phyloP scores from a whole-genome alignment of 1,140 invertebrate species.

The Papilio dardanus region DNA sequence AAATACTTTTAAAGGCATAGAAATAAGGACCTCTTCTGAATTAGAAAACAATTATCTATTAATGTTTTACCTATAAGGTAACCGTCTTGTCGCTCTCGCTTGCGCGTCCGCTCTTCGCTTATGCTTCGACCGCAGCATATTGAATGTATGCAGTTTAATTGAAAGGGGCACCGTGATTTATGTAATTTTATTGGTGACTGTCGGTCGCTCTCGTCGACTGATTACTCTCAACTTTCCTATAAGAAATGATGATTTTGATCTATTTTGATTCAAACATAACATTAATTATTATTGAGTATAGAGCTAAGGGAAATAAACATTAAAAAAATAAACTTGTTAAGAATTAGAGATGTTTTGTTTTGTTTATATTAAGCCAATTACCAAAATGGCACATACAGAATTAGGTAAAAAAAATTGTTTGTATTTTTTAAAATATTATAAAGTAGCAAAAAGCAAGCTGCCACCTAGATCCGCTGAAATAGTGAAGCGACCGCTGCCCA shows the following conservation, averaged over 20 bases:
- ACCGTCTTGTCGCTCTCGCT: neutral
- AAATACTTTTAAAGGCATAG: too few relatives aligned
- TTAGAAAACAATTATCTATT: too few relatives aligned
- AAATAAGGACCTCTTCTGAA: too few relatives aligned
- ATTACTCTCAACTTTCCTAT: neutral
- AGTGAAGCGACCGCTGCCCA: too few relatives aligned
- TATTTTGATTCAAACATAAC: neutral
- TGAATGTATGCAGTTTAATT: conserved; percentile 56
- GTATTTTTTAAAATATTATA: too few relatives aligned
- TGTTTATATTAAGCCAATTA: too few relatives aligned
- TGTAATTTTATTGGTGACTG: conserved; percentile 51
- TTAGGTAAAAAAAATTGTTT: too few relatives aligned
- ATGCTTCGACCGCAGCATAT: conserved; percentile 41
- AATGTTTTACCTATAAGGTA: neutral
- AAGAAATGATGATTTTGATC: neutral
- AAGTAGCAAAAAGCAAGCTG: too few relatives aligned
- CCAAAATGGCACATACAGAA: too few relatives aligned
- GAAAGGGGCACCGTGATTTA: conserved; percentile 55
- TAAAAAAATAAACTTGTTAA: too few relatives aligned
- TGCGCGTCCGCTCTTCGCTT: conserved; percentile 35
- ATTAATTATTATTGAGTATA: neutral
- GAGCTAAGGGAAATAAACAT: neutral
- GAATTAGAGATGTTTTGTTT: too few relatives aligned
- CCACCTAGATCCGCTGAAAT: too few relatives aligned
- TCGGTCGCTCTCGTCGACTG: conserved; percentile 4